Conservation (phyloP, 1,140 invertebrate species). For the Drosophila persimilis region DNA sequence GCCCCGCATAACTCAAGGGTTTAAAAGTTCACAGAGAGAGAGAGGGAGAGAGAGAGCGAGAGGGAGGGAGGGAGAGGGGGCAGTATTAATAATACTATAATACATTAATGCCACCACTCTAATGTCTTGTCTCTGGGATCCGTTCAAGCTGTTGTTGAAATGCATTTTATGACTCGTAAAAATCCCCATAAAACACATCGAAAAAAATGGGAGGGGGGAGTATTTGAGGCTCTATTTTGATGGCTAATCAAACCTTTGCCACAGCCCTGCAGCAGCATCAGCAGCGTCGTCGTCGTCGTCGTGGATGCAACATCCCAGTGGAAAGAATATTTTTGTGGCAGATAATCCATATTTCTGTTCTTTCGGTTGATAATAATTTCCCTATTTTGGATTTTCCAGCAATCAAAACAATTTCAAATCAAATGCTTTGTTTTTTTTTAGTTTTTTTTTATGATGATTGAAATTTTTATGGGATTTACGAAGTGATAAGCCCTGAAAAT, state of each 20-base stretch:
- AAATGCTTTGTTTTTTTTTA: neutral
- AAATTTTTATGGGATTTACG: constrained; percentile 4
- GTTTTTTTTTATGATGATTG: neutral
- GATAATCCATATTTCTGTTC: constrained; percentile 36
- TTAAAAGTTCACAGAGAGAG: constrained; percentile 42
- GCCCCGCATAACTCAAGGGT: constrained; percentile 18
- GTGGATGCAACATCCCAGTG: neutral
- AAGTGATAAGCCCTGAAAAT: neutral
- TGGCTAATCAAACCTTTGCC: constrained; percentile 79
- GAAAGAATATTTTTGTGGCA: neutral
- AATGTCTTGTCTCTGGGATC: neutral
- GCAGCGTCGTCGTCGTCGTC: no score
- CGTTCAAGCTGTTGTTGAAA: constrained; percentile 49
- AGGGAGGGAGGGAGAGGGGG: no score
- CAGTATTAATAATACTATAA: constrained; percentile 66
- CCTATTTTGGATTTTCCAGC: neutral
- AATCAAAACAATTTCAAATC: constrained; percentile 32
- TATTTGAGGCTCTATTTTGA: constrained; percentile 59
- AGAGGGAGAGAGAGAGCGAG: no score
- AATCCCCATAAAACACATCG: neutral
- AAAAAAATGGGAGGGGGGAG: constrained; percentile 5
- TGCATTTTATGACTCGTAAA: constrained; percentile 75
- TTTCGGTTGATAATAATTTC: neutral
- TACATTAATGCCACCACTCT: constrained; percentile 55
- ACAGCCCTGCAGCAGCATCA: constrained; percentile 34